Base-by-base conservation (phyloP, 2,113 vertebrate species). In the Prionailurus viverrinus region DNA sequence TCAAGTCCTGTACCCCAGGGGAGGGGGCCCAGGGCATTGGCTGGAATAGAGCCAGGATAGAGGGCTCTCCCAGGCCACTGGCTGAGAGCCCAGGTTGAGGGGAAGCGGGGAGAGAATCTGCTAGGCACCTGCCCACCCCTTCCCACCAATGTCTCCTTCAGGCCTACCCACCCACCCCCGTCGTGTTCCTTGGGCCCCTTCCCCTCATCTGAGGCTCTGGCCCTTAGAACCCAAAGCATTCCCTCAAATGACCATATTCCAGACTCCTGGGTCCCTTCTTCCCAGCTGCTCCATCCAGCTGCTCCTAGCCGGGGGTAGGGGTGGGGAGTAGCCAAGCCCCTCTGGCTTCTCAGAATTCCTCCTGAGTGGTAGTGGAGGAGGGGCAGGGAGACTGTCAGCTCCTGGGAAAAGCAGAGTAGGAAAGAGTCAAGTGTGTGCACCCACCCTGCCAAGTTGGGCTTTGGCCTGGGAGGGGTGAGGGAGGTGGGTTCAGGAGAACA, bases 281-380 rank as follows among this genome's bases (percentile, higher is more conserved):
- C 91, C 92, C 97, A 98, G 97, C 89, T 97, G 97, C 76, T 97
- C 74, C 31, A 53, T 90, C 96, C 97, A 97, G 96, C 94, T 98
- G 97, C 79, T 98, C 61, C 45, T 14, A 51, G 81, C 69, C 65
- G 1, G 0, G 82, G 33, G 83, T 58, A 74, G 48, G 68, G 45
- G 73, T 53, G 69, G 89, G 65, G 66, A 94, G 65, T 29, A 51
- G 9, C 71, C 80, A 51, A 48, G 74, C 95, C 82, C 83, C 90
- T 63, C 83, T 33, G 63, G 82, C 96, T 96, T 97, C 94, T 96
- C 95, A 79, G 97, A 97, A 97, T 98, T 98, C 97, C 74, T 96
- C 3, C 86, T 91, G 63, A 58, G 33, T 74, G 48, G 66, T 73
- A 39, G 65, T 45, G 58, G 58, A 61, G 69, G 9, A 33, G 88